Evolutionary conservation across 1,140 invertebrate species (phyloP), one percentile per base, ranked within the genome.

Genomic region (Cherax destructor): DNA sequence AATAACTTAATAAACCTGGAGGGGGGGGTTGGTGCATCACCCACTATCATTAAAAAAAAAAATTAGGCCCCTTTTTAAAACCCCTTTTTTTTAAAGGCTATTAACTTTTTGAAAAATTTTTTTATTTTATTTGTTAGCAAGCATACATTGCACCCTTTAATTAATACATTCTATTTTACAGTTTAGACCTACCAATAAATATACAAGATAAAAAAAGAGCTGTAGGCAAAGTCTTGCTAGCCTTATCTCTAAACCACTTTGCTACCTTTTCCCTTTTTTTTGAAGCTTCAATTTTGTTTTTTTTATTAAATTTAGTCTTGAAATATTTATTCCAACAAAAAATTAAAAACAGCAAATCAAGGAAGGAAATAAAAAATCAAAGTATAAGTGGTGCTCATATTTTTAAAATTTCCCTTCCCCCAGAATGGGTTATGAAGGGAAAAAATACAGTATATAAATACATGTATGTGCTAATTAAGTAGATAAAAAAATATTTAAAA

Each of bases 141-240:
- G 77, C 77, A 50, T 79, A 79, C 77, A 79, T 49, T 79, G 77
- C 50, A 10, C 77, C n/a, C n/a, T 50, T 41, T 18, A 9, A 49
- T 18, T 49, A 18, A 50, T 79, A 56, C 47, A 74, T 74, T 30
- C 69, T 74, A 0, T 30, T 30, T 30, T 74, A 74, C 69, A 74
- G 30, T 74, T 24, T 6, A 74, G 16, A 74, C 21, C 16, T 74
- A 11, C 9, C 24, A 10, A 30, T 30, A 30, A 18, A 30, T 74
- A 30, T 21, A 69, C 18, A 18, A 69, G 69, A 30, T 74, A 74
- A 74, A 30, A 30, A 6, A 21, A 30, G 24, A 30, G 30, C 69
- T 9, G 69, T 74, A 0, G 7, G 69, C n/a, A 74, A 30, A 74
- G 24, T 74, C 24, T 74, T 6, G 9, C n/a, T 74, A 30, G 30